Evolutionary conservation across 2,797 vertebrate species (phyloP), one percentile per base, ranked within the genome.

Genomic region (Mus minutoides): DNA sequence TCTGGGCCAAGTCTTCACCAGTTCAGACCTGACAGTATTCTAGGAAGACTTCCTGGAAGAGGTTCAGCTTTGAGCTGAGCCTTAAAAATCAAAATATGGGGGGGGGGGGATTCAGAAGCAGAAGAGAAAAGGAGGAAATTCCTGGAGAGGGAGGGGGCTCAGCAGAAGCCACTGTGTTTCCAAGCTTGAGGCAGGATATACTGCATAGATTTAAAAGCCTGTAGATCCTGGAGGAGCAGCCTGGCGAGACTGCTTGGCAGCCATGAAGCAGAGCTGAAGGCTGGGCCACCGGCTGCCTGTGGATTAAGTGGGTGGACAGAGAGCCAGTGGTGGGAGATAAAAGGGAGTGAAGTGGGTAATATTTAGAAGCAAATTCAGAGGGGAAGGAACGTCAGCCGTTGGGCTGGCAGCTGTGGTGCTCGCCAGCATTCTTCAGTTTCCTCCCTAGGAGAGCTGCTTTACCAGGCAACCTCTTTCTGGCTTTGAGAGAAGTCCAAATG

Each of bases 401-500:
- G 1, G 86, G 58, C 29, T 54, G 97, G 95, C 90, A 91, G 78
- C 95, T 54, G 64, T 10, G 10, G 91, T 3, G 16, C 87, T 83
- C 16, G 40, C 40, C 9, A 37, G 83, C 62, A 82, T 83, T 96
- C 76, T 90, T 77, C 54, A 87, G 88, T 96, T 88, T 60, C 92
- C 94, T 69, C 85, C 88, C 82, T 58, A 77, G 26, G 86, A 96
- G 91, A 95, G 95, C 14, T 78, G 93, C 92, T 94, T 95, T 94
- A 91, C 95, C 94, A 94, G 94, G 94, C 89, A 76, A 97, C 94
- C 95, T 95, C 92, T 78, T 92, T 80, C 94, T 95, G 92, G 97
- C 96, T 97, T 94, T 88, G 93, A 96, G 95, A 93, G 94, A 94
- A 76, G 89, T 97, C 97, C 97, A 97, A 97, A 97, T 95, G 97